These are phyloP conservation scores for Cosmia trapezina DNA, from an alignment of 2,888 invertebrate genomes.

Conservation along the genomic window DNA sequence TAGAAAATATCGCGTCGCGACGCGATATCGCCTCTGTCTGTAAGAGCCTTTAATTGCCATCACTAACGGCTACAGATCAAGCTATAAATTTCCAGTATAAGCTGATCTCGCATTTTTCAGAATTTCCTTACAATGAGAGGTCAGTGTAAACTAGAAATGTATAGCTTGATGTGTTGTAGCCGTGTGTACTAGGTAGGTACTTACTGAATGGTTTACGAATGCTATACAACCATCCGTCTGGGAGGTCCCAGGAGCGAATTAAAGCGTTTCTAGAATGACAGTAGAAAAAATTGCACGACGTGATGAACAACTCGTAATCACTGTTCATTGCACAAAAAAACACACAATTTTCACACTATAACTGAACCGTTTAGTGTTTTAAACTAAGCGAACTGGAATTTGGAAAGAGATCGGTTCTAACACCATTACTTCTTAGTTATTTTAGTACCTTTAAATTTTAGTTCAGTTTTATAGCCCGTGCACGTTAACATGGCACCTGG, in stretches of 20 bases:
- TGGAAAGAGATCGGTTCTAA: conserved; percentile 26
- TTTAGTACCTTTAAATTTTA: conserved; percentile 15
- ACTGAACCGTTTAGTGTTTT: background rate
- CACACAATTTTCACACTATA: conserved; percentile 26
- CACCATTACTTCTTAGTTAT: conserved; percentile 20
- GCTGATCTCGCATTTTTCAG: too few relatives aligned
- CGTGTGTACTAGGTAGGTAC: conserved; percentile 37
- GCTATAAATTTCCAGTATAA: too few relatives aligned
- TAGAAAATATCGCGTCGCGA: too few relatives aligned
- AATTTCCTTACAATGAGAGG: too few relatives aligned
- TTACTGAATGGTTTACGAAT: conserved; percentile 74
- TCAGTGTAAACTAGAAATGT: too few relatives aligned
- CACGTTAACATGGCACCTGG: too few relatives aligned
- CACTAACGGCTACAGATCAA: too few relatives aligned
- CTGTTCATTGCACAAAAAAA: conserved; percentile 68
- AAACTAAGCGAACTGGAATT: conserved; percentile 30
- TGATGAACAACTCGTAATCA: conserved; percentile 47
- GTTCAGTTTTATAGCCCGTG: conserved; percentile 4
- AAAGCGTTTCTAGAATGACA: conserved; percentile 77
- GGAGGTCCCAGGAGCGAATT: conserved; percentile 80
- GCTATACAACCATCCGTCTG: conserved; percentile 77
- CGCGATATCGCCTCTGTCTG: too few relatives aligned
- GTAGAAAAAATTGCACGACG: conserved; percentile 74
- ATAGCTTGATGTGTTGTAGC: too few relatives aligned
- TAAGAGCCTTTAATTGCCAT: too few relatives aligned